Conservation (phyloP, 1,140 invertebrate genomes). For the Caenorhabditis latens region DNA sequence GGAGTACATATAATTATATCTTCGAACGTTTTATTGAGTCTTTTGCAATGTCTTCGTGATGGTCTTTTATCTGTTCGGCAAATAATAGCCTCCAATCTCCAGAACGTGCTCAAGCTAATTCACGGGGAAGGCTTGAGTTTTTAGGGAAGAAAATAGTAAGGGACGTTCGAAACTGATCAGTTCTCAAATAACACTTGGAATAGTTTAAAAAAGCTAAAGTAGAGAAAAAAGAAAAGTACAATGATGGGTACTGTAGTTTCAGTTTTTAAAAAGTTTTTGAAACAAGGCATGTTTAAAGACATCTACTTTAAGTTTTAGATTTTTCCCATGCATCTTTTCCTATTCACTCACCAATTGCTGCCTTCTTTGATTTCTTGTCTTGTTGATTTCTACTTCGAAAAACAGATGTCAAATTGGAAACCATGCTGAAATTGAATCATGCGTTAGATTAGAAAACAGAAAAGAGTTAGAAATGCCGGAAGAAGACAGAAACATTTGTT, state of each 20-base stretch:
- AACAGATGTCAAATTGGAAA: slow-evolving; percentile 38
- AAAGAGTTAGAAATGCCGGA: background rate
- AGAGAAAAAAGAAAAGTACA: no score
- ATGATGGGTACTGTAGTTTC: no score
- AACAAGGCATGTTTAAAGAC: no score
- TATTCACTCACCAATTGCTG: no score
- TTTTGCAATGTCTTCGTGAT: background rate
- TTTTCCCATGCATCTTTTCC: no score
- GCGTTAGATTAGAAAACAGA: background rate
- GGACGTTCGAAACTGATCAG: no score
- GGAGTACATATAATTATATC: background rate
- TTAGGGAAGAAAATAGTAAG: no score
- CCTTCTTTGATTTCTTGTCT: background rate
- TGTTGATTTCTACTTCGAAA: slow-evolving; percentile 49
- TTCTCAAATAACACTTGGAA: no score
- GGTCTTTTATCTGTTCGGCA: background rate
- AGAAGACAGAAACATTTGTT: background rate
- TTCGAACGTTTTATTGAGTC: background rate
- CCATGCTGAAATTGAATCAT: slow-evolving; percentile 24
- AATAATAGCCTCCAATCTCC: background rate
- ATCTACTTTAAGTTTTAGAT: no score
- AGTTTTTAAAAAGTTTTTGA: background rate
- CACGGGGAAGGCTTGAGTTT: background rate
- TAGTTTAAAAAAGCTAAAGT: no score
- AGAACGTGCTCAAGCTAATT: background rate